Evolutionary conservation across 2,888 invertebrate genomes (phyloP).

Genomic region (Himalopsyche tibetana): DNA sequence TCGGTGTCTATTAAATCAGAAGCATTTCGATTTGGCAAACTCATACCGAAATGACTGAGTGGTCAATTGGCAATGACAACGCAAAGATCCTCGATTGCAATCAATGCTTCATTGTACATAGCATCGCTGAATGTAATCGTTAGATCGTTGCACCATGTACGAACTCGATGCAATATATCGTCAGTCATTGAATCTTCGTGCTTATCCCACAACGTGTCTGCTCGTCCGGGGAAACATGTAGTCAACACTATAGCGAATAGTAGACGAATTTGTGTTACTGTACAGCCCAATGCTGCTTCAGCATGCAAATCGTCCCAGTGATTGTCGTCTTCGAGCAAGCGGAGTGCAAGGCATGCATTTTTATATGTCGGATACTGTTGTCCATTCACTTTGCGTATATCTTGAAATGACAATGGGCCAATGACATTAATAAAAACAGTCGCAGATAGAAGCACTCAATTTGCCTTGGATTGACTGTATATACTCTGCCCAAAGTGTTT

Average conservation of each 20-base stretch:
- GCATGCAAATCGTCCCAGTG: conserved; percentile 10
- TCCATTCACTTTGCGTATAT: conserved; percentile 19
- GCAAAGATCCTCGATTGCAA: conserved; percentile 67
- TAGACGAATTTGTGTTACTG: conserved; percentile 14
- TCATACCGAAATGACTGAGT: conserved; percentile 66
- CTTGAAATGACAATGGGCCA: not conserved
- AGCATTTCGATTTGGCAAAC: conserved; percentile 65
- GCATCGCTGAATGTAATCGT: not conserved
- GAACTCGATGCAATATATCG: conserved; percentile 26
- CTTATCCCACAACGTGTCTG: too few relatives aligned
- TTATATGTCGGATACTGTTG: not conserved
- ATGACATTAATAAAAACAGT: too few relatives aligned
- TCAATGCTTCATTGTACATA: conserved; percentile 68
- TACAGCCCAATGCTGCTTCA: conserved; percentile 8
- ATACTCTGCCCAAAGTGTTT: too few relatives aligned
- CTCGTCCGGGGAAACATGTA: not conserved
- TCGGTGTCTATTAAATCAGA: conserved; percentile 6
- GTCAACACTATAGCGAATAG: conserved; percentile 9
- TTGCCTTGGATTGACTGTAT: too few relatives aligned
- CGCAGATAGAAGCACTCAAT: too few relatives aligned
- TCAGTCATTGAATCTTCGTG: conserved; percentile 23
- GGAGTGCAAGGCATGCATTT: conserved; percentile 6
- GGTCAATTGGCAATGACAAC: conserved; percentile 66
- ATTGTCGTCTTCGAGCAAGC: conserved; percentile 19
- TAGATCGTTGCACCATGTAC: not conserved